Evolutionary conservation across 2,113 vertebrate genomes (phyloP).

Genomic region (Hoplias malabaricus): DNA sequence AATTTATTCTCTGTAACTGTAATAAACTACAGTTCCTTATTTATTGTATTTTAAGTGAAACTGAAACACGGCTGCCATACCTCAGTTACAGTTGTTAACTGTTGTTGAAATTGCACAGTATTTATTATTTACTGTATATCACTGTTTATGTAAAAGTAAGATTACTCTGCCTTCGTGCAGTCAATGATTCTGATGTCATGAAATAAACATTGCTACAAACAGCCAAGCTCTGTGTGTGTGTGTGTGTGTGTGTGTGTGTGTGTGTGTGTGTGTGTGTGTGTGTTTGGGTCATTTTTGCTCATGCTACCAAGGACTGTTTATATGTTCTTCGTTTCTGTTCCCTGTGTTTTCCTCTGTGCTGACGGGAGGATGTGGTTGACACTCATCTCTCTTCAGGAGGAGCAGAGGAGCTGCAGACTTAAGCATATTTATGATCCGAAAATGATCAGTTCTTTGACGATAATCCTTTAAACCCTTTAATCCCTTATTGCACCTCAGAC

Average conservation of each 20-base stretch:
- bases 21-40: background rate
- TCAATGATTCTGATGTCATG: background rate
- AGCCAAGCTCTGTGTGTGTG: background rate
- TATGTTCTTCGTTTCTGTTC: background rate
- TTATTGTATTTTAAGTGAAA: slow-evolving; percentile 26
- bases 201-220: background rate
- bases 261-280: background rate
- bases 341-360: background rate
- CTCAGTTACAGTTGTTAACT: background rate
- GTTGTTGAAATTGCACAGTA: background rate
- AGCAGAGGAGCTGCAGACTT: background rate
- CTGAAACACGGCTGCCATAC: background rate
- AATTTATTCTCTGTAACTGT: background rate
- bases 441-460: slow-evolving; percentile 19
- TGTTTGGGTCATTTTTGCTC: background rate
- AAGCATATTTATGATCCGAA: slow-evolving; percentile 15
- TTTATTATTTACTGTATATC: background rate
- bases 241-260: background rate
- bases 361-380: slow-evolving; percentile 28
- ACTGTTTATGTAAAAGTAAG: background rate
- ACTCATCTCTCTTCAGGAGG: background rate
- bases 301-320: background rate
- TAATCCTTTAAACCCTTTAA: slow-evolving; percentile 4
- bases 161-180: background rate
- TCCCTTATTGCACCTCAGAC: background rate